phyloP scores from a whole-genome alignment of 2,888 invertebrate genomes.

The Taenaris catops region DNA sequence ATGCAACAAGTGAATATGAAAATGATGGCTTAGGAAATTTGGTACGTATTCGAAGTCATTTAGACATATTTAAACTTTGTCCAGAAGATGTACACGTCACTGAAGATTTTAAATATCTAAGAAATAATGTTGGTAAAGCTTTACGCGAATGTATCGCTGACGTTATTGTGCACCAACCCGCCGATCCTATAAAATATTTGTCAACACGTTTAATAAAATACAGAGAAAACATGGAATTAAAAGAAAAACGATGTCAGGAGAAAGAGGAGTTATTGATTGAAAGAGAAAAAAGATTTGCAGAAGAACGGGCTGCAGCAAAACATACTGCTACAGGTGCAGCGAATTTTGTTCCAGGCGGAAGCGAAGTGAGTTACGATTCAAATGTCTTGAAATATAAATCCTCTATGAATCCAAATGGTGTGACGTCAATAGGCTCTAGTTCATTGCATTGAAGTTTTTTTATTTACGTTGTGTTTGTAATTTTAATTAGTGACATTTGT shows the following conservation, averaged over 20 bases:
- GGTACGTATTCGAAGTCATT: slow-evolving; percentile 58
- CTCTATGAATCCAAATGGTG: slow-evolving; percentile 36
- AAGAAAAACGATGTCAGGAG: slow-evolving; percentile 47
- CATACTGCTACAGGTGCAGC: slow-evolving; percentile 48
- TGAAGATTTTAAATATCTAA: slow-evolving; percentile 65
- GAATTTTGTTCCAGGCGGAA: slow-evolving; percentile 46
- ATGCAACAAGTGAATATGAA: slow-evolving; percentile 63
- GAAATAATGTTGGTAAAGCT: slow-evolving; percentile 53
- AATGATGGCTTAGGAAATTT: slow-evolving; percentile 69
- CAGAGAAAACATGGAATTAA: slow-evolving; percentile 55
- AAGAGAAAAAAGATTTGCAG: slow-evolving; percentile 49
- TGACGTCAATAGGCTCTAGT: slow-evolving; percentile 32
- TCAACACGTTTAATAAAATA: slow-evolving; percentile 49
- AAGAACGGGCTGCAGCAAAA: slow-evolving; percentile 52
- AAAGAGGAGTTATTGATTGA: slow-evolving; percentile 48
- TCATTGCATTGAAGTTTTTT: slow-evolving; percentile 33
- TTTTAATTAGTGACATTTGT: too few relatives aligned
- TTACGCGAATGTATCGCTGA: slow-evolving; percentile 60
- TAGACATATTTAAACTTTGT: slow-evolving; percentile 54
- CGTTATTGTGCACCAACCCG: slow-evolving; percentile 56
- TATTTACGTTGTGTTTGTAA: background rate
- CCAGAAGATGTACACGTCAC: slow-evolving; percentile 57
- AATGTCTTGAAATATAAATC: slow-evolving; percentile 53
- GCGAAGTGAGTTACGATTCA: slow-evolving; percentile 64
- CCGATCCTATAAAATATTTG: slow-evolving; percentile 64